These are phyloP conservation scores for Natator depressus DNA, from an alignment of 2,113 vertebrate genomes.

Conservation along the genomic window DNA sequence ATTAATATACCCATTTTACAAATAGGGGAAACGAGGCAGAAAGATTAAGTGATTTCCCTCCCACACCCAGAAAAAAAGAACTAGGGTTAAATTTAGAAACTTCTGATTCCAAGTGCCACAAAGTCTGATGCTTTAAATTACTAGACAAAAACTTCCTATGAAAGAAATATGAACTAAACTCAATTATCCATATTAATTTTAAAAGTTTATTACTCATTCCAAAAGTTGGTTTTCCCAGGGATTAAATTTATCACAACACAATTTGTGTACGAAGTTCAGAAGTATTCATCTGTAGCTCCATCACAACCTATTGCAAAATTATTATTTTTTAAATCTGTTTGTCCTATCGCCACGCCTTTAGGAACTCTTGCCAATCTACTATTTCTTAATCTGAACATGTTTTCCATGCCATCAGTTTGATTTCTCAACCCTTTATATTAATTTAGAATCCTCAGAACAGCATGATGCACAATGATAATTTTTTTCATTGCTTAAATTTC, in stretches of 20 bases:
- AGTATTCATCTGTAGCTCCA: not conserved
- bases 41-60: not conserved
- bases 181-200: not conserved
- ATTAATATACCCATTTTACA: not conserved
- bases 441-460: not conserved
- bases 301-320: not conserved
- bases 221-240: not conserved
- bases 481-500: not conserved
- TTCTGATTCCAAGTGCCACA: not conserved
- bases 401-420: conserved; percentile 2
- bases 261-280: not conserved
- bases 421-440: not conserved
- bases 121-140: not conserved
- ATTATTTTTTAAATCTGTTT: not conserved
- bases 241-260: not conserved
- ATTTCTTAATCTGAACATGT: conserved; percentile 30
- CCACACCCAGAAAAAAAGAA: not conserved
- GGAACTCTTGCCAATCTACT: not conserved
- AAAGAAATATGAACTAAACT: not conserved
- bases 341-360: not conserved
- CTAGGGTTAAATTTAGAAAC: not conserved
- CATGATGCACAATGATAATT: not conserved
- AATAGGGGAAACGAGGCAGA: not conserved
- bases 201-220: not conserved
- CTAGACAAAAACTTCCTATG: not conserved